These are phyloP conservation scores for Platycercus adscitus DNA, from an alignment of 2,113 vertebrate species.

Conservation along the genomic window DNA sequence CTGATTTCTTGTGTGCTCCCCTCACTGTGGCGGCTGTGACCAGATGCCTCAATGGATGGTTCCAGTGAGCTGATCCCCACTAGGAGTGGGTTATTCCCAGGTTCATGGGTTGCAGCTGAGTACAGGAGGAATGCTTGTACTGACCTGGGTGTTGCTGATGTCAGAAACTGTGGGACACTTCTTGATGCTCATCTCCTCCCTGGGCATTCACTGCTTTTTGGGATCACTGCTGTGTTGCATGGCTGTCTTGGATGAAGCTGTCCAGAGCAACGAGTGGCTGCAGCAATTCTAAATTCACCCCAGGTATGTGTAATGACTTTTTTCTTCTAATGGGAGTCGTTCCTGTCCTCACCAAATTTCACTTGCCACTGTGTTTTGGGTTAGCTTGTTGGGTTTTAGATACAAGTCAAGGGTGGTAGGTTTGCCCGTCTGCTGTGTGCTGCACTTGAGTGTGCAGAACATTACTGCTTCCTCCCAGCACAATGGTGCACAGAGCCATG, in stretches of 20 bases:
- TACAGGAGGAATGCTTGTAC: background rate
- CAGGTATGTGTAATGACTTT: background rate
- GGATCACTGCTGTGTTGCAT: background rate
- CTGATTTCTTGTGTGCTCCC: background rate
- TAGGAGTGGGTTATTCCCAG: background rate
- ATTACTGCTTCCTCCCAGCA: background rate
- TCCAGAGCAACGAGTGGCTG: background rate
- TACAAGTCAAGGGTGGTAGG: background rate
- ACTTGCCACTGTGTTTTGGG: background rate
- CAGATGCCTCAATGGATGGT: background rate
- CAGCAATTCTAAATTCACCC: background rate
- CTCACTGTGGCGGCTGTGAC: background rate
- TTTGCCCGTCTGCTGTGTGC: background rate
- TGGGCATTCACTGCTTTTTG: background rate
- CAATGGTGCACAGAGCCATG: fast-evolving
- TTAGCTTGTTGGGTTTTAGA: background rate
- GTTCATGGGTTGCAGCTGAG: background rate
- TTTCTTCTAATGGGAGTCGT: background rate
- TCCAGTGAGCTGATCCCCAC: background rate
- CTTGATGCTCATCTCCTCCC: background rate
- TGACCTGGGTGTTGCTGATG: background rate
- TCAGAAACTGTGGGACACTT: background rate
- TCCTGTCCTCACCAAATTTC: background rate
- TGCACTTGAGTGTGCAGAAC: background rate
- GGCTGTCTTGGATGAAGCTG: background rate